phyloP scores from a whole-genome alignment of 2,797 vertebrate genomes.

The Harpagifer antarcticus region DNA sequence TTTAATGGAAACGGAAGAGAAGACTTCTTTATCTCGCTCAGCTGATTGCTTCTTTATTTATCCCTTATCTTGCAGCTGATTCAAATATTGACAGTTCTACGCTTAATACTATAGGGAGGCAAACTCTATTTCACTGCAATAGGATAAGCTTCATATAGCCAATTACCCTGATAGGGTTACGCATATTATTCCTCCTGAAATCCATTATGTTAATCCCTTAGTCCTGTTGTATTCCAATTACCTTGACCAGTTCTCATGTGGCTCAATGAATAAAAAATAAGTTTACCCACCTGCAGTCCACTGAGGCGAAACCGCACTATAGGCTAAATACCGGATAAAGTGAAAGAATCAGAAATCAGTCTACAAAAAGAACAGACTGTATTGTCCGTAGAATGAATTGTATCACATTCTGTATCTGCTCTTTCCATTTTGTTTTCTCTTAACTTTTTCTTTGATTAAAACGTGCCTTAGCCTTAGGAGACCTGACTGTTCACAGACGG shows the following conservation, averaged over 20 bases:
- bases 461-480: constrained; percentile 10
- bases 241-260: constrained; percentile 20
- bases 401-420: not conserved
- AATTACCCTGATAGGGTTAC: constrained; percentile 2
- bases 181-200: constrained; percentile 6
- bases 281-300: constrained; percentile 35
- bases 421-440: constrained; percentile 7
- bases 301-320: constrained; percentile 23
- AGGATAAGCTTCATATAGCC: not conserved
- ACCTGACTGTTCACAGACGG: no score
- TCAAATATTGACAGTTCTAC: not conserved
- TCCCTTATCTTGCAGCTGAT: constrained; percentile 11
- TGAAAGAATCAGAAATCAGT: constrained; percentile 20
- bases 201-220: constrained; percentile 10
- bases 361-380: constrained; percentile 4
- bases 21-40: not conserved
- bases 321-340: constrained; percentile 21
- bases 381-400: not conserved
- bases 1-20: constrained; percentile 38
- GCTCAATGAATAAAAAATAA: constrained; percentile 33
- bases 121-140: not conserved
- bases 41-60: constrained; percentile 12
- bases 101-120: not conserved
- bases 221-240: constrained; percentile 30
- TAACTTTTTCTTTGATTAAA: constrained; percentile 3